Evolutionary conservation across 1,140 invertebrate species (phyloP), one percentile per base, ranked within the genome.

Genomic region (Carposina sasakii): DNA sequence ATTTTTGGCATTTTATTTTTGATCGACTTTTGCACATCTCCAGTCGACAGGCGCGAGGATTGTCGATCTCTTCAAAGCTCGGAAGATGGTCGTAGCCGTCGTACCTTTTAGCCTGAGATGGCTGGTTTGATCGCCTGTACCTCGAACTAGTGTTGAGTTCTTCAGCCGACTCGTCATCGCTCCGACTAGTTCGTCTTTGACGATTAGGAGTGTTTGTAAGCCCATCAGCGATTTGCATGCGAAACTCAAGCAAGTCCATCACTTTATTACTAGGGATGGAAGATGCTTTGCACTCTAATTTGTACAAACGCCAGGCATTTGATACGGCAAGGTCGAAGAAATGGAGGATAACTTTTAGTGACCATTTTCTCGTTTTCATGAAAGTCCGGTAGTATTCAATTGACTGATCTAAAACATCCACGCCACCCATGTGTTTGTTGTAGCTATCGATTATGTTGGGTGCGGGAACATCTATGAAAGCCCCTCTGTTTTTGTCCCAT

Each of bases 271-370:
- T 42, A 19, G 23, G 16, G n/a, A 16, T 6, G 6, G 13, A 15
- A 33, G 41, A 31, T 3, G 48, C 28, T 9, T 15, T 13, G n/a
- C 17, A 24, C 10, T 50, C 48, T 15, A 33, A 17, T 24, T 21
- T 30, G 39, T 50, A 50, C 19, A 19, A 26, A 8, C 22, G 9
- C 46, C 46, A 48, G 19, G 46, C 3, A 20, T 48, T 48, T 12
- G 17, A 22, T 3, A 48, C 5, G 24, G 48, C 48, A 17, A 50
- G 19, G 33, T 54, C 39, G 12, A 48, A 15, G 23, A 49, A 49
- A 22, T 49, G 39, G 5, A 48, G 13, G 22, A 49, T 24, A 2
- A 54, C 40, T 44, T 54, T 54, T 12, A 54, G 20, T 31, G 52
- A 49, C 52, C 45, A 54, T 21, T 54, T 48, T 5, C 37, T 9